Evolutionary conservation across 2,797 vertebrate species (phyloP).

Genomic region (Kryptolebias ocellatus): DNA sequence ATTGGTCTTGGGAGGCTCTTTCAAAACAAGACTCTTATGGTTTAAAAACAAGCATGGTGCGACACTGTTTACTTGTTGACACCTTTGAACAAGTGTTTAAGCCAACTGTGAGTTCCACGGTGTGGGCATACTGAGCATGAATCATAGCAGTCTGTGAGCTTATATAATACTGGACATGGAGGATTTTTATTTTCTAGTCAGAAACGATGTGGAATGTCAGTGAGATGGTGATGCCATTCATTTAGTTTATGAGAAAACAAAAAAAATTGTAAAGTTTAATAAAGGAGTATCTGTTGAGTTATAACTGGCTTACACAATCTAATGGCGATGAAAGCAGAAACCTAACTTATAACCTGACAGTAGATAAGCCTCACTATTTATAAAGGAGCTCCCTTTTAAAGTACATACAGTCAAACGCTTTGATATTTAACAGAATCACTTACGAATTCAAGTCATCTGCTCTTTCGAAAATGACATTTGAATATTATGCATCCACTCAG

Average conservation of each 20-base stretch:
- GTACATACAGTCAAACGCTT: slow-evolving; percentile 10
- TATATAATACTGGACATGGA: slow-evolving; percentile 36
- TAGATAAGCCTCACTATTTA: background rate
- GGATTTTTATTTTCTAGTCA: slow-evolving; percentile 23
- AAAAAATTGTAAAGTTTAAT: background rate
- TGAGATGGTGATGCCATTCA: slow-evolving; percentile 11
- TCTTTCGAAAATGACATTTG: slow-evolving; percentile 27
- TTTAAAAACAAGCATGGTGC: slow-evolving; percentile 46
- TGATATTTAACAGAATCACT: slow-evolving; percentile 23
- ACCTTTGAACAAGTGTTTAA: slow-evolving; percentile 42
- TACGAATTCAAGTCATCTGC: slow-evolving; percentile 22
- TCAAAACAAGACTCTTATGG: slow-evolving; percentile 36
- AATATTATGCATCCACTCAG: slow-evolving; percentile 42
- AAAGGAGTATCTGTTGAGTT: too few relatives aligned
- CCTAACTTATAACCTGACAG: too few relatives aligned
- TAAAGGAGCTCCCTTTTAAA: background rate
- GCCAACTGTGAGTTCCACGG: slow-evolving; percentile 41
- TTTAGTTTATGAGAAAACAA: background rate
- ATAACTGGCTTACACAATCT: too few relatives aligned
- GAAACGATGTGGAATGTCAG: slow-evolving; percentile 16
- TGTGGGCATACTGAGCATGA: slow-evolving; percentile 47
- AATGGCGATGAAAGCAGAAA: too few relatives aligned
- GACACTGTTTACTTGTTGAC: slow-evolving; percentile 51
- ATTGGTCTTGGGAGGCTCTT: slow-evolving; percentile 59
- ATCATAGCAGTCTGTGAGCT: slow-evolving; percentile 53